Percentiles rank a stretch among this genome's conserved stretches.
These are phyloP conservation scores for Spatulosminthurus flaviceps DNA, from an alignment of 2,888 invertebrate species.

Conservation along the genomic window DNA sequence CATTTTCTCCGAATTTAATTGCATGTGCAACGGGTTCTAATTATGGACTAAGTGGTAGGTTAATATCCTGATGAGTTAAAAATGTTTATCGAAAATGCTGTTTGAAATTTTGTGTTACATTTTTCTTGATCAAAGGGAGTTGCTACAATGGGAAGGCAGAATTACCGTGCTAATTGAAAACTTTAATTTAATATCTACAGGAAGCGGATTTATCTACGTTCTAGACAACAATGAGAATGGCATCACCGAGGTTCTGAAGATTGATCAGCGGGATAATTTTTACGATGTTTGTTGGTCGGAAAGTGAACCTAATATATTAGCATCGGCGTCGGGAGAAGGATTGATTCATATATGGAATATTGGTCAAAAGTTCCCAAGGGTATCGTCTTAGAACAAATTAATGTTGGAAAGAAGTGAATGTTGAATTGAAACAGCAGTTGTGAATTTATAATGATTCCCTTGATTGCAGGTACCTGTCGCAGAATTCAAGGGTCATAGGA, in stretches of 20 bases:
- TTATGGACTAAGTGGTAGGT: slow-evolving; percentile 74
- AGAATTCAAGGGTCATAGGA: slow-evolving; percentile 65
- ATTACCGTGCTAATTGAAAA: no score
- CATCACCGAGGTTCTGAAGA: slow-evolving; percentile 71
- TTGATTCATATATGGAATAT: slow-evolving; percentile 81
- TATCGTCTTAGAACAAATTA: slow-evolving; percentile 31
- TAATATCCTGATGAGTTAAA: not conserved
- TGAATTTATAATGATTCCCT: no score
- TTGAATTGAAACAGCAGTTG: no score
- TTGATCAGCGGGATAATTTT: slow-evolving; percentile 80
- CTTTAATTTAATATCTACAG: slow-evolving; percentile 65
- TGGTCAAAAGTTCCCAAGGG: slow-evolving; percentile 60
- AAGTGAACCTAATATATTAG: slow-evolving; percentile 75
- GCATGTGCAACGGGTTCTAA: slow-evolving; percentile 82
- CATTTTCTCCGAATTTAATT: slow-evolving; percentile 71
- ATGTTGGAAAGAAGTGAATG: no score
- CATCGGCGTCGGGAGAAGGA: slow-evolving; percentile 84
- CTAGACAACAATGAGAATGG: slow-evolving; percentile 73
- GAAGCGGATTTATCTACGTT: slow-evolving; percentile 79
- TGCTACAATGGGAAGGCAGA: no score
- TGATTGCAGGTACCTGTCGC: slow-evolving; percentile 63
- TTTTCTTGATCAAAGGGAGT: no score
- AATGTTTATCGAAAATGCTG: no score
- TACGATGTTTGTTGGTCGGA: slow-evolving; percentile 89
- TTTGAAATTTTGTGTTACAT: not conserved